Evolutionary conservation across 2,113 vertebrate species (phyloP).

Genomic region (Proteles cristata): DNA sequence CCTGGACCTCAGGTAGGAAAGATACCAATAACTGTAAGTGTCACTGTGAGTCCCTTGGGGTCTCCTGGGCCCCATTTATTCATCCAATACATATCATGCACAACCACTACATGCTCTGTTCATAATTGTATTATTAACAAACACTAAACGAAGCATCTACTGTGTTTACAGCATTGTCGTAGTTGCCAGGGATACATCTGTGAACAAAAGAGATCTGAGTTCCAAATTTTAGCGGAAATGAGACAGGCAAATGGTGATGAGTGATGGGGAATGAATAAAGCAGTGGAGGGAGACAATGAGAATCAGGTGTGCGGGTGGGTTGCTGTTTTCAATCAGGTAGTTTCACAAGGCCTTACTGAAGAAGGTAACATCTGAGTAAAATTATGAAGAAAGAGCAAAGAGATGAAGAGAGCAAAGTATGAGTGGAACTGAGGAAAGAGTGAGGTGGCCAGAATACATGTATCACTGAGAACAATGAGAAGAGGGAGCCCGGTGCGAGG

Average conservation of each 20-base stretch:
- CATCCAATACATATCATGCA: background rate
- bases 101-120: background rate
- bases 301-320: background rate
- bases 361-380: background rate
- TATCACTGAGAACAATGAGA: background rate
- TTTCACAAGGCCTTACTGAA: background rate
- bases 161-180: background rate
- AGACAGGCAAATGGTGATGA: background rate
- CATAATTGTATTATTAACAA: background rate
- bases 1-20: background rate
- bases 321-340: background rate
- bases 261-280: background rate
- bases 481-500: background rate
- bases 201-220: background rate
- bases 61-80: background rate
- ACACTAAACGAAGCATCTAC: background rate
- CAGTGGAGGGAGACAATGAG: background rate
- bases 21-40: constrained; percentile 30
- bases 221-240: background rate
- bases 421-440: background rate
- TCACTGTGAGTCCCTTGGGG: background rate
- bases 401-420: background rate
- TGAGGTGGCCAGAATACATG: background rate
- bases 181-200: background rate
- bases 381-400: no score